Percentiles rank a stretch among this genome's conserved stretches.
Evolutionary conservation across 2,888 invertebrate genomes (phyloP).

Genomic region (Anaspis maculata): DNA sequence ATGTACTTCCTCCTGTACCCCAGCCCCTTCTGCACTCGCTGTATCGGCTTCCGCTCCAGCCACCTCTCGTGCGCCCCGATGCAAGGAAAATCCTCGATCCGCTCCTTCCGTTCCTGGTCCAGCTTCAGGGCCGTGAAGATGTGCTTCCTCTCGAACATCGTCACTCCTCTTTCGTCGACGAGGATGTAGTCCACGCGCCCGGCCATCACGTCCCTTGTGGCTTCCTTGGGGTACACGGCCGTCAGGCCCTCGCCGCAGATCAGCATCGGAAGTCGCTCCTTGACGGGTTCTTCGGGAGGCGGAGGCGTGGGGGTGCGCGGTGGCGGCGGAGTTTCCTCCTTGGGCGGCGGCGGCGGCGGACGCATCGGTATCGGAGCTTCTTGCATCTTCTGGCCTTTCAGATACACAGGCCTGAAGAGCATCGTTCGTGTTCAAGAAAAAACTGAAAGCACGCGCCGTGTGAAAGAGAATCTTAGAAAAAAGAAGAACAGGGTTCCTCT

Average conservation of each 20-base stretch:
- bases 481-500: not conserved
- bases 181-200: conserved; percentile 69
- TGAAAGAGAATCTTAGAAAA: not conserved
- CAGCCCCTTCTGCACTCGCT: conserved; percentile 24
- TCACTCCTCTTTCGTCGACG: conserved; percentile 58
- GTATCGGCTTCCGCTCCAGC: conserved; percentile 24
- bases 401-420: conserved; percentile 32
- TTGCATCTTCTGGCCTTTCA: conserved; percentile 27
- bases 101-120: conserved; percentile 47
- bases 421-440: conserved; percentile 14
- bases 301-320: conserved; percentile 13
- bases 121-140: conserved; percentile 66
- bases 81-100: conserved; percentile 35
- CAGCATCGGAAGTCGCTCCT: conserved; percentile 28
- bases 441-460: conserved; percentile 4
- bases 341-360: conserved; percentile 19
- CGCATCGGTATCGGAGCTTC: conserved; percentile 29
- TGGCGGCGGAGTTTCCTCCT: conserved; percentile 13
- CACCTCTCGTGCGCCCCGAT: conserved; percentile 35
- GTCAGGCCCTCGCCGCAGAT: conserved; percentile 50
- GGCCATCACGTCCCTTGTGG: conserved; percentile 63
- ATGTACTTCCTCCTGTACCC: conserved; percentile 31
- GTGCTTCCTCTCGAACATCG: conserved; percentile 65
- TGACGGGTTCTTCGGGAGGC: conserved; percentile 13
- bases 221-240: conserved; percentile 68